phyloP scores from a whole-genome alignment of 2,888 invertebrate species.

The Tupiocoris notatus region DNA sequence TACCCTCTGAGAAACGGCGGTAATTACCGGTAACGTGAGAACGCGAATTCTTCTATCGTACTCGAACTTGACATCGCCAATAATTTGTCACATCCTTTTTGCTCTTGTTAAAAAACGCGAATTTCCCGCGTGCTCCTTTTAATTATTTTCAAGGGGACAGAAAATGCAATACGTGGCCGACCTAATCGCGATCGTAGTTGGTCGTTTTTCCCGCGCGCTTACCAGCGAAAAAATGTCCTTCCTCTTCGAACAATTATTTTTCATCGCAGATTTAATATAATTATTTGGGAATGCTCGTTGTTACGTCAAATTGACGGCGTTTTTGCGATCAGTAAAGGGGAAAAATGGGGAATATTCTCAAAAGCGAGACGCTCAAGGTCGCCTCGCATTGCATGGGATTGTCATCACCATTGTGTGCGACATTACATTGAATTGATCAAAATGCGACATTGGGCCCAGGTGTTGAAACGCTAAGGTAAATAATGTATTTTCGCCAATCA shows the following conservation, averaged over 20 bases:
- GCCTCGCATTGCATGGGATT: no score
- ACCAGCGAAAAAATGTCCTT: not conserved
- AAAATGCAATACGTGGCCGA: not conserved
- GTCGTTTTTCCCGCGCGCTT: not conserved
- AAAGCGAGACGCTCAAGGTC: no score
- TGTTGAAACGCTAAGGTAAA: no score
- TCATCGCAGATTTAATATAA: not conserved
- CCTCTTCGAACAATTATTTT: not conserved
- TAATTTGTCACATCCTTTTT: not conserved
- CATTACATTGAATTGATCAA: no score
- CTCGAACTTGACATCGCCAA: not conserved
- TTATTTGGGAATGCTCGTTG: not conserved
- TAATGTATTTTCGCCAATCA: no score
- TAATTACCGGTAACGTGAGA: no score
- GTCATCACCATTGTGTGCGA: no score
- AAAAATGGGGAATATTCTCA: no score
- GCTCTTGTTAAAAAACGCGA: not conserved
- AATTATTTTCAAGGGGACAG: not conserved
- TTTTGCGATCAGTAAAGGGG: no score
- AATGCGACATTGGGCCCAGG: no score
- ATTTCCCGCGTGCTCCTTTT: not conserved
- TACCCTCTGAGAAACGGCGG: no score
- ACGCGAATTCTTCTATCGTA: not conserved
- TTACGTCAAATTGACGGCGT: no score
- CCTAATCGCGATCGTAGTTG: not conserved